Conservation (phyloP, 2,888 invertebrate genomes). For the Agrilus cyanescens region DNA sequence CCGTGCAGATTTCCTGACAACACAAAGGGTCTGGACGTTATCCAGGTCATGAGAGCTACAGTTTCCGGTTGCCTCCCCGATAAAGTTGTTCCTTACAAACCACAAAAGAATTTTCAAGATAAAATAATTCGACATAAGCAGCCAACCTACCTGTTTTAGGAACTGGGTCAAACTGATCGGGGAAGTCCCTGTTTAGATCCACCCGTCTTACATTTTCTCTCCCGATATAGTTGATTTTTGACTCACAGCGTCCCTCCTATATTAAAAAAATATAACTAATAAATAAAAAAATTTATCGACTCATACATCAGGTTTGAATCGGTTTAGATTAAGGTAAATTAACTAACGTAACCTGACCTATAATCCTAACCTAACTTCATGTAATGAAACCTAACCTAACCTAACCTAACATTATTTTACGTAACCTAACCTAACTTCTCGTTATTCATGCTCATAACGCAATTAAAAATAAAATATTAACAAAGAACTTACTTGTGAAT, state of each 20-base stretch:
- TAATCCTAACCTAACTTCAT: too few species aligned
- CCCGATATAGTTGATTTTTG: constrained; percentile 53
- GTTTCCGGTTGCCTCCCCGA: constrained; percentile 75
- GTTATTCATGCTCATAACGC: constrained; percentile 2
- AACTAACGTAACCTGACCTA: too few species aligned
- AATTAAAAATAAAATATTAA: constrained; percentile 3
- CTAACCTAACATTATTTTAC: too few species aligned
- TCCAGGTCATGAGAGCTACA: constrained; percentile 79
- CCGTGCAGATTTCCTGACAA: constrained; percentile 91
- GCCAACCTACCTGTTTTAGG: constrained; percentile 21
- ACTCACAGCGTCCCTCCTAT: constrained; percentile 71
- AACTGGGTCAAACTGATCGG: constrained; percentile 60
- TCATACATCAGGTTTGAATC: not conserved
- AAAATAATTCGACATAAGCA: constrained; percentile 20
- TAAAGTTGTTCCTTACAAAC: constrained; percentile 36
- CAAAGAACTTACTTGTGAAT: constrained; percentile 50
- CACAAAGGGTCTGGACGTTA: constrained; percentile 75
- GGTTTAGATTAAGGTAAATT: not conserved
- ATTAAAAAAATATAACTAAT: constrained; percentile 24
- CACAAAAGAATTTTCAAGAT: constrained; percentile 24
- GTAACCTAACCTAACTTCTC: too few species aligned
- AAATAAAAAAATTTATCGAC: not conserved
- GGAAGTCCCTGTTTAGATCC: constrained; percentile 88
- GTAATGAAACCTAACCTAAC: too few species aligned
- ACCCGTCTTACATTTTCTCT: constrained; percentile 68